These are phyloP conservation scores for Mobula birostris DNA, from an alignment of 2,113 vertebrate genomes.

Conservation along the genomic window DNA sequence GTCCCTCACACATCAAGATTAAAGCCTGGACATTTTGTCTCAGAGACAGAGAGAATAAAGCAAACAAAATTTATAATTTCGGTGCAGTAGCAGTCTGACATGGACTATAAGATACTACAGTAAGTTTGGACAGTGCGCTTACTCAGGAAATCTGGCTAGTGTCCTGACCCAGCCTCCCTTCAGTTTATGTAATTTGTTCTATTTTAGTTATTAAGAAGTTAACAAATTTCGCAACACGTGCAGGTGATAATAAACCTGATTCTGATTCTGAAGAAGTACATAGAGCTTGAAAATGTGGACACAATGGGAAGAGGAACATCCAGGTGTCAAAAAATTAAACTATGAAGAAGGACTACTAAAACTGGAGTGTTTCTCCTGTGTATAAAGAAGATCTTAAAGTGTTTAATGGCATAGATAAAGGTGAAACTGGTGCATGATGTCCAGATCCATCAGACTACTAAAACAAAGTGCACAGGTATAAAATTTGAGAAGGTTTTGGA, in stretches of 20 bases:
- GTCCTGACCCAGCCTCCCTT: not conserved
- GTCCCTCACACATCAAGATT: not conserved
- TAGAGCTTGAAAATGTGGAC: not conserved
- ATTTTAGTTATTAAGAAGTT: not conserved
- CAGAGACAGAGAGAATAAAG: not conserved
- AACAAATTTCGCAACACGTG: no score
- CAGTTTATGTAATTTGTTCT: not conserved
- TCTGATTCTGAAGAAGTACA: not conserved
- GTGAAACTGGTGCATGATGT: not conserved
- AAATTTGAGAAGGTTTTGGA: not conserved
- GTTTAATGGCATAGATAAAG: not conserved
- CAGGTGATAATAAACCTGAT: no score
- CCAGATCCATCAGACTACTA: not conserved
- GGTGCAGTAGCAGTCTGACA: not conserved
- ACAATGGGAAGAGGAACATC: not conserved
- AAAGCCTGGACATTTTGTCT: not conserved
- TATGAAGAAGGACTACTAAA: not conserved
- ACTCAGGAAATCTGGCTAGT: not conserved
- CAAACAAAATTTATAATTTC: not conserved
- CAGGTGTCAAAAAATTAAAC: not conserved
- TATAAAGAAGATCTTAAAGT: not conserved
- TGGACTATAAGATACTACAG: not conserved
- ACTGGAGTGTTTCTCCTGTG: not conserved
- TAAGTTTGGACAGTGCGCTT: not conserved
- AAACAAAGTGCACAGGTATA: not conserved